Conservation (phyloP, 1,140 invertebrate genomes). For the Cotesia vestalis region DNA sequence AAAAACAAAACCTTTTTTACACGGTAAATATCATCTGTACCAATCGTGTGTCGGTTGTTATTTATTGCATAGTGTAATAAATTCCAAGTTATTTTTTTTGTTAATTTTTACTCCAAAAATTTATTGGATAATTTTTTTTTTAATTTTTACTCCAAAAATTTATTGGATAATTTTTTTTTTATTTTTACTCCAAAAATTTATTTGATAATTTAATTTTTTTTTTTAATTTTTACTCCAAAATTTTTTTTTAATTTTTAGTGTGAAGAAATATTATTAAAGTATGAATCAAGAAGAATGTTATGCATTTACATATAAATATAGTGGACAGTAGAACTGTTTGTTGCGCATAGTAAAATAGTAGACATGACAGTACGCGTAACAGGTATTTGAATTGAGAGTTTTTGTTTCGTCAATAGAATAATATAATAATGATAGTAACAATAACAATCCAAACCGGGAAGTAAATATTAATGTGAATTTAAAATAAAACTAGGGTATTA, state of each 20-base stretch:
- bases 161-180: too few relatives aligned
- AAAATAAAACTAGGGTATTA: conserved; percentile 28
- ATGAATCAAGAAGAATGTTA: background rate
- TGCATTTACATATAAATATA: conserved; percentile 12
- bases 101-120: too few relatives aligned
- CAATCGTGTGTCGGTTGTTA: background rate
- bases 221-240: too few relatives aligned
- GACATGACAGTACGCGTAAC: conserved; percentile 33
- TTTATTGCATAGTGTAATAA: background rate
- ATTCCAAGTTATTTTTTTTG: background rate
- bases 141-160: too few relatives aligned
- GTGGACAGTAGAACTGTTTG: conserved; percentile 1
- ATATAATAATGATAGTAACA: background rate
- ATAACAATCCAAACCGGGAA: conserved; percentile 7
- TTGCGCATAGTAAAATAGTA: conserved; percentile 24
- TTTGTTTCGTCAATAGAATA: conserved; percentile 6
- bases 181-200: too few relatives aligned
- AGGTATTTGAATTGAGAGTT: conserved; percentile 26
- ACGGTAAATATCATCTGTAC: conserved; percentile 11
- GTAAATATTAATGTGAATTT: background rate
- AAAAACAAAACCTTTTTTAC: background rate
- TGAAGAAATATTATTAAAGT: too few relatives aligned
- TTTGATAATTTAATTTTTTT: too few relatives aligned
- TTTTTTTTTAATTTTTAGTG: too few relatives aligned
- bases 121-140: too few relatives aligned